Evolutionary conservation across 2,113 vertebrate species (phyloP).

Genomic region (Chaetorhynchus papuensis): DNA sequence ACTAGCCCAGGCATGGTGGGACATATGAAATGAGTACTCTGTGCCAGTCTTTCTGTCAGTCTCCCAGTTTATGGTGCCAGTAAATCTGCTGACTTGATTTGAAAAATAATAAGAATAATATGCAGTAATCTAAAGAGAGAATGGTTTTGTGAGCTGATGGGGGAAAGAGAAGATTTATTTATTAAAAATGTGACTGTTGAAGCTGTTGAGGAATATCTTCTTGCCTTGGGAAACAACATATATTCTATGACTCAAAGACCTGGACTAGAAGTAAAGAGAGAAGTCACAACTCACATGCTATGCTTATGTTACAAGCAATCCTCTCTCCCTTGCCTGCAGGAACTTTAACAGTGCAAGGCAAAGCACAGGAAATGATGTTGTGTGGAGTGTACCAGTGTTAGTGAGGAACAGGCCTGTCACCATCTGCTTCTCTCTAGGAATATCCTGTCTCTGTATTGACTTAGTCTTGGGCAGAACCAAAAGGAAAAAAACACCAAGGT

Average conservation of each 20-base stretch:
- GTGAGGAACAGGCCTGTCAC: not conserved
- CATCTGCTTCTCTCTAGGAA: constrained; percentile 11
- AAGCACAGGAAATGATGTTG: not conserved
- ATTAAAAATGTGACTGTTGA: not conserved
- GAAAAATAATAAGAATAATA: not conserved
- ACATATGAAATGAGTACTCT: not conserved
- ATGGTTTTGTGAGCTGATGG: not conserved
- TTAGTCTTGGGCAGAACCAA: not conserved
- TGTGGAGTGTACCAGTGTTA: not conserved
- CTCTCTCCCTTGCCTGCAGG: not conserved
- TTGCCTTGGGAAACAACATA: not conserved
- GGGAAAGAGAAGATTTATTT: not conserved
- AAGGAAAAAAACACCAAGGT: not conserved
- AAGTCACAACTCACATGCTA: not conserved
- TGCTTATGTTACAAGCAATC: not conserved
- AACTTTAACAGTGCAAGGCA: not conserved
- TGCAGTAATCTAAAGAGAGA: not conserved
- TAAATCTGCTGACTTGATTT: not conserved
- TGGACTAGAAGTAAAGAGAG: not conserved
- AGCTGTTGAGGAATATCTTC: not conserved
- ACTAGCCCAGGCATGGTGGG: not conserved
- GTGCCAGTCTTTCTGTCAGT: not conserved
- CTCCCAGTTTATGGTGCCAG: not conserved
- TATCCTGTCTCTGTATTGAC: not conserved
- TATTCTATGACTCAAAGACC: not conserved